Evolutionary conservation across 1,140 invertebrate genomes (phyloP), one percentile per base, ranked within the genome.

Genomic region (Psix sp.): DNA sequence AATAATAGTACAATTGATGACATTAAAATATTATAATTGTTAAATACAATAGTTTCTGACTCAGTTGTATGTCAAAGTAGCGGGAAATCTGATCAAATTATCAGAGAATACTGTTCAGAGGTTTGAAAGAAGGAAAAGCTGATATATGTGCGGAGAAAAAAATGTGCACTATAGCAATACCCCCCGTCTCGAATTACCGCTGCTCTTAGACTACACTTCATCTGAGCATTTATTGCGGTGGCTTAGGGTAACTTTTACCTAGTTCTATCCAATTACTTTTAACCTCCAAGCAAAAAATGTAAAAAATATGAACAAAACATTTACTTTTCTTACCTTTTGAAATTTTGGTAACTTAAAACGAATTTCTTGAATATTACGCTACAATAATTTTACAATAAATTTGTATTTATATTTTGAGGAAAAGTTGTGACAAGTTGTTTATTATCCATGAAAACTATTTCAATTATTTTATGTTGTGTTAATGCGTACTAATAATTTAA

Each of bases 111-210:
- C 43, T 38, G 43, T 45, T 29, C 21, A 2, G 26, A 33, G 49
- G 7, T 65, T 45, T n/a, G 20, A 43, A 10, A 48, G 21, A 15
- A 67, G 49, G 40, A 49, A 54, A 60, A 48, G 49, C 43, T 14
- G 51, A 73, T 63, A 57, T 62, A 38, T 73, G 60, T 76, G 21
- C 20, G 62, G 73, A 26, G n/a, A n/a, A 20, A 57, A 48, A 57
- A 67, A 36, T 42, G 45, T 43, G 51, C 49, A 54, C 49, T 56
- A 52, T 16, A 65, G 42, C 39, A 45, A 15, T 67, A 82, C 82
- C 83, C 71, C 84, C 83, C 42, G 82, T 76, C 48, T 79, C 62
- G 83, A 84, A 84, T 85, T 85, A 85, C 84, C 83, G 84, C 72
- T 81, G 83, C 84, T 85, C 83, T 85, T 84, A 85, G 80, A 67